A percentile compares a stretch with the other conserved stretches of the same genome.
These are phyloP conservation scores for Apodemia zela DNA, from an alignment of 2,888 invertebrate genomes.

Conservation along the genomic window DNA sequence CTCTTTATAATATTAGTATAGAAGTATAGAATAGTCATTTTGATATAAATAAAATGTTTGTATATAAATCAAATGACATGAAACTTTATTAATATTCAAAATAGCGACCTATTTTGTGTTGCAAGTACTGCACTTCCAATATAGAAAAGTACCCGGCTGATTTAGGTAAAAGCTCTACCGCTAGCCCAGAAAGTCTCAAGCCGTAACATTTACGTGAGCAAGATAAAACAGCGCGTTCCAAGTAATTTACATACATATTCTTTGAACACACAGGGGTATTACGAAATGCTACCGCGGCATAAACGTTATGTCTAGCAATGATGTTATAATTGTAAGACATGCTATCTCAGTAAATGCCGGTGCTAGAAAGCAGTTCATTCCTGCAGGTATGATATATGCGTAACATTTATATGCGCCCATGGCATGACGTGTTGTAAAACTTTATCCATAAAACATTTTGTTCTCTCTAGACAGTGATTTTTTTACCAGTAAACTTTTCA, in stretches of 20 bases:
- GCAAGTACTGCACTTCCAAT: neutral
- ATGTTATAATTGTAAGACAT: neutral
- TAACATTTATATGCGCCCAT: too few relatives aligned
- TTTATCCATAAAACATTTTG: too few relatives aligned
- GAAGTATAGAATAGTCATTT: too few relatives aligned
- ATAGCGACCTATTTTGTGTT: neutral
- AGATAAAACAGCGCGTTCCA: neutral
- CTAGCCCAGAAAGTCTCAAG: slow-evolving; percentile 7
- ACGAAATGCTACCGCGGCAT: neutral
- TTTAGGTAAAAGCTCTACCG: slow-evolving; percentile 10
- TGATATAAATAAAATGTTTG: too few relatives aligned
- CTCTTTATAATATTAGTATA: too few relatives aligned
- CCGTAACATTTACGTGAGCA: slow-evolving; percentile 9
- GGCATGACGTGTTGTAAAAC: too few relatives aligned
- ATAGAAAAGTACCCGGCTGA: slow-evolving; percentile 6
- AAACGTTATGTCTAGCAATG: slow-evolving; percentile 8
- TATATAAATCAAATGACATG: neutral
- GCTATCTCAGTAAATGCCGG: too few relatives aligned
- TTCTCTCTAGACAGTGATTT: too few relatives aligned
- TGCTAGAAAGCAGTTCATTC: too few relatives aligned
- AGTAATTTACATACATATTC: slow-evolving; percentile 11
- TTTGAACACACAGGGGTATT: neutral
- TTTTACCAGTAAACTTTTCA: too few relatives aligned
- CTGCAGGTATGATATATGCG: too few relatives aligned
- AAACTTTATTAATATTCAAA: neutral